Conservation (phyloP, 2,113 vertebrate species). For the Cyanoderma ruficeps region DNA sequence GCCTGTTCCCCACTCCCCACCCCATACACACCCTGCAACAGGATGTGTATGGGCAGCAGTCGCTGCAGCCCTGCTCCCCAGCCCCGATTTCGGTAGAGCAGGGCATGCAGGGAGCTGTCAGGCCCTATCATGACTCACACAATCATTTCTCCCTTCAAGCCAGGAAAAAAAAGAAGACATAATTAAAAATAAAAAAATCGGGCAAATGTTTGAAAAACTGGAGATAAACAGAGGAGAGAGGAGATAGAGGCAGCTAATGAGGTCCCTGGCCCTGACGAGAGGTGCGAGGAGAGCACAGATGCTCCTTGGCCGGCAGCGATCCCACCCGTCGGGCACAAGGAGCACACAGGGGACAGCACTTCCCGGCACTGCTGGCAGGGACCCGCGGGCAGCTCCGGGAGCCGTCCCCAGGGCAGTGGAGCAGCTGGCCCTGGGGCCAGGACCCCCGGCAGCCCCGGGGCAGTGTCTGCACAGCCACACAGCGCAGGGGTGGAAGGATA, state of each 20-base stretch:
- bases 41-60: not conserved
- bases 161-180: not conserved
- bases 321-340: not conserved
- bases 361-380: accelerated
- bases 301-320: not conserved
- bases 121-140: not conserved
- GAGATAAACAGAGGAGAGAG: not conserved
- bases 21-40: accelerated
- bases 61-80: not conserved
- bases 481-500: not conserved
- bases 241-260: slow-evolving; percentile 6
- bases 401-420: accelerated
- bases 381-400: not conserved
- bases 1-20: not conserved
- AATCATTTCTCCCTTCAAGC: slow-evolving; percentile 2
- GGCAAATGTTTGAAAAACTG: not conserved
- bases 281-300: not conserved
- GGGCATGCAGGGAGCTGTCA: not conserved
- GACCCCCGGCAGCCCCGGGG: not conserved
- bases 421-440: not conserved
- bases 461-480: not conserved
- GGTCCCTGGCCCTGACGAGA: not conserved
- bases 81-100: accelerated
- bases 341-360: not conserved
- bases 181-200: not conserved